A percentile compares a stretch with the other conserved stretches of the same genome.
Conservation (phyloP, 2,113 vertebrate species). For the Gambusia affinis region DNA sequence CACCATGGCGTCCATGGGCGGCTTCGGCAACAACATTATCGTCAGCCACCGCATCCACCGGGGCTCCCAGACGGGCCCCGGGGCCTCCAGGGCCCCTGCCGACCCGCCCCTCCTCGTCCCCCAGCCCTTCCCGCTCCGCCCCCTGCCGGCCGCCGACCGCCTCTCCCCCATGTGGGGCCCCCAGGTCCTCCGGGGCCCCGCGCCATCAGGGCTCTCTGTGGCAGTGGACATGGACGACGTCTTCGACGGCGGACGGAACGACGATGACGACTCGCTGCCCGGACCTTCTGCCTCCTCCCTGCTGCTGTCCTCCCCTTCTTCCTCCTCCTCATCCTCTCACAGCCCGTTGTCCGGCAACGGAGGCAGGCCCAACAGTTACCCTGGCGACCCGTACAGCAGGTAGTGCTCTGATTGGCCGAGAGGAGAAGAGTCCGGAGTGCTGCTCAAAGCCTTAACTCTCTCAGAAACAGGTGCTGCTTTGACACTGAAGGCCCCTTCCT, state of each 20-base stretch:
- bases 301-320: slow-evolving; percentile 53
- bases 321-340: slow-evolving; percentile 59
- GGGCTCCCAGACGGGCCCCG: slow-evolving; percentile 90
- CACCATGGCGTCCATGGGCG: slow-evolving; percentile 98
- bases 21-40: slow-evolving; percentile 98
- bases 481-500: slow-evolving; percentile 27
- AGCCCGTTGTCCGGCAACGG: slow-evolving; percentile 43
- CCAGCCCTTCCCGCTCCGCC: slow-evolving; percentile 4
- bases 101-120: slow-evolving; percentile 50
- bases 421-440: slow-evolving; percentile 16
- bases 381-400: slow-evolving; percentile 79
- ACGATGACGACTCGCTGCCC: slow-evolving; percentile 49
- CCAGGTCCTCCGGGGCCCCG: slow-evolving; percentile 29
- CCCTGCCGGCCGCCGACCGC: slow-evolving; percentile 6
- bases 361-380: slow-evolving; percentile 48
- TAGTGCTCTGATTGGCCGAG: slow-evolving; percentile 58
- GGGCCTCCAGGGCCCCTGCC: slow-evolving; percentile 43
- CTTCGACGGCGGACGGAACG: slow-evolving; percentile 48
- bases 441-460: slow-evolving; percentile 73
- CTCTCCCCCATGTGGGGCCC: slow-evolving; percentile 36
- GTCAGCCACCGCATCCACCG: slow-evolving; percentile 98
- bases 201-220: slow-evolving; percentile 12
- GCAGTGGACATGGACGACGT: slow-evolving; percentile 64
- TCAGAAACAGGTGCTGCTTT: slow-evolving; percentile 70
- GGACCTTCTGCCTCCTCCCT: slow-evolving; percentile 63